Conservation (phyloP, 2,113 vertebrate species). For the Pseudonaja textilis region DNA sequence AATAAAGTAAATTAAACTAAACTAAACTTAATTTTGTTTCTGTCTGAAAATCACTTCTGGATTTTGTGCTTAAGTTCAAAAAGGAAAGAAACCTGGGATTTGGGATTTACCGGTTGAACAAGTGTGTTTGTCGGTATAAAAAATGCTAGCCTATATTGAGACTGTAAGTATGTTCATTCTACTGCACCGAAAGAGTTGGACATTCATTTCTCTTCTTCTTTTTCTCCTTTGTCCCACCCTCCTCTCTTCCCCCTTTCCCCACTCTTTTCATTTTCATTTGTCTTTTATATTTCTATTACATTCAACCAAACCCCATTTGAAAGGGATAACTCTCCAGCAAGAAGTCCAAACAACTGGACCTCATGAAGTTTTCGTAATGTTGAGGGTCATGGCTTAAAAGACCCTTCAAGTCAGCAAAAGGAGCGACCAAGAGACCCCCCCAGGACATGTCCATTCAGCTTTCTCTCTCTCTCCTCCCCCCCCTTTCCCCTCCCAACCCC, state of each 20-base stretch:
- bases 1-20: no score
- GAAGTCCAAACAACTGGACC: no score
- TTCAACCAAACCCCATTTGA: background rate
- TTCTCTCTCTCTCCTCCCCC: background rate
- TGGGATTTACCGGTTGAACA: background rate
- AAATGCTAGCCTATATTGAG: background rate
- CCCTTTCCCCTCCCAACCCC: slow-evolving; percentile 33
- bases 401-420: slow-evolving; percentile 33
- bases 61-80: background rate
- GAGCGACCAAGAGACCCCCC: slow-evolving; percentile 56
- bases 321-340: background rate
- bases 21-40: background rate
- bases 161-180: background rate
- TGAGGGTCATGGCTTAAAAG: slow-evolving; percentile 28
- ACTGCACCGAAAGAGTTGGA: background rate
- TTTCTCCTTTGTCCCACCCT: no score
- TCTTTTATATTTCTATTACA: background rate
- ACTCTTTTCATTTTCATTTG: background rate
- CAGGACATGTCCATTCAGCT: slow-evolving; percentile 34
- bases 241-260: background rate
- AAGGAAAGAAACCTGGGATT: background rate
- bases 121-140: background rate
- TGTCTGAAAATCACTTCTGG: background rate
- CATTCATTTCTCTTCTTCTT: background rate
- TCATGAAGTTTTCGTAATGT: slow-evolving; percentile 20